Evolutionary conservation across 1,140 invertebrate species (phyloP), one percentile per base, ranked within the genome.

Genomic region (Cherax quadricarinatus): DNA sequence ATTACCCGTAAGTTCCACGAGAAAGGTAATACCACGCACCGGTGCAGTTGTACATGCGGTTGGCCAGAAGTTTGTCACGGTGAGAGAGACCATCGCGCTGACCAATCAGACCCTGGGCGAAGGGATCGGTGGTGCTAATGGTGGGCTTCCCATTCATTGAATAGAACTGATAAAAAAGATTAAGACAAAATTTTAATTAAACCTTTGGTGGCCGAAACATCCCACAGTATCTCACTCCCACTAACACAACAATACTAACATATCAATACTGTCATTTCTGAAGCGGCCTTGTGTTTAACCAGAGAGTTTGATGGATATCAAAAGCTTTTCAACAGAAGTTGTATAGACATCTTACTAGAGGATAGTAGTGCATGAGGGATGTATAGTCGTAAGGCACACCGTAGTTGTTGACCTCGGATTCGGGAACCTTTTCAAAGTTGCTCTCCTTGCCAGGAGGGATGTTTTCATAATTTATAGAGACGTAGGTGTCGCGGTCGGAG

Each of bases 401-500:
- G 18, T 66, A 66, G 5, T 21, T 66, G 62, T 66, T 66, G 62
- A 21, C 62, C 1, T 66, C 5, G 0, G 5, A 21, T 18, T 3
- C 53, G 53, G 53, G 3, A 14, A 14, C 53, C 53, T 57, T 66
- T 12, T 66, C 62, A 18, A 66, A 66, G 62, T 66, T 66, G 14
- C 14, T 18, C 14, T 5, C 18, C 5, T 66, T 14, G 16, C 14
- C 21, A 30, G 21, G n/a, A 24, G 7, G 18, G 30, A 89, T 79
- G 70, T 89, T 82, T 7, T 73, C 48, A 66, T 84, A 90, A 24
- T 85, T 21, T 12, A 90, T 85, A n/a, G 49, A 60, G 24, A 90
- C 82, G 66, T 90, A 85, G 48, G 78, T n/a, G 82, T 90, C 88
- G 41, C 88, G 88, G 66, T 90, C 88, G 48, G 82, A 51, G 81